A percentile compares a stretch with the other conserved stretches of the same genome.
phyloP scores from a whole-genome alignment of 2,113 vertebrate species.

The Micronisus gabar region DNA sequence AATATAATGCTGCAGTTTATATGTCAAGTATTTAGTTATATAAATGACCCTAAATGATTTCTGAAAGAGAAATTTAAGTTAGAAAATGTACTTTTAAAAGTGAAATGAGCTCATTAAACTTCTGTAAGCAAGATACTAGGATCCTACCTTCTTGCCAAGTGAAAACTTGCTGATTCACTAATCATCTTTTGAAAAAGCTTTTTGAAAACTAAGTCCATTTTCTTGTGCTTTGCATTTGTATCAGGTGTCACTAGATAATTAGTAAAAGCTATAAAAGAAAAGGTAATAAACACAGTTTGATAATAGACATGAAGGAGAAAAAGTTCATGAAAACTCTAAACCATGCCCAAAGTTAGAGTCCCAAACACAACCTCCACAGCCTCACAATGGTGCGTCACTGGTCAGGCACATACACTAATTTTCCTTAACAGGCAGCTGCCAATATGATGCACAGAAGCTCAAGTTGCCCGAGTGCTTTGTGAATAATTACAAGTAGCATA shows the following conservation, averaged over 20 bases:
- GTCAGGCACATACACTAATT: not conserved
- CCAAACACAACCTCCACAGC: not conserved
- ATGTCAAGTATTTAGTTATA: not conserved
- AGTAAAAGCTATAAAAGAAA: not conserved
- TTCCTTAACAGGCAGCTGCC: not conserved
- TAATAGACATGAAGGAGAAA: not conserved
- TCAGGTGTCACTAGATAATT: not conserved
- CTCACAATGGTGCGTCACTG: fast-evolving
- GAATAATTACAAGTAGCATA: not conserved
- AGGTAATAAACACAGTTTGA: not conserved
- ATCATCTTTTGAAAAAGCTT: not conserved
- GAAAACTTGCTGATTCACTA: not conserved
- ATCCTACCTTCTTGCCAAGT: not conserved
- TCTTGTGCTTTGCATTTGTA: not conserved
- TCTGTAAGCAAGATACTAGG: not conserved
- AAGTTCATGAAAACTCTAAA: not conserved
- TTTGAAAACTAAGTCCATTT: not conserved
- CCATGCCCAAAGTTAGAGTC: not conserved
- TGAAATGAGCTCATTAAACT: not conserved
- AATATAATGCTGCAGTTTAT: not conserved
- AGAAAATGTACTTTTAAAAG: not conserved
- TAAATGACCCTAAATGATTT: not conserved
- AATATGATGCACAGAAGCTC: too few relatives aligned
- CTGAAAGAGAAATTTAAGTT: not conserved
- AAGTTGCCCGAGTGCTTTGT: not conserved